These are phyloP conservation scores for Scaptomyza tumidula DNA, from an alignment of 2,888 invertebrate species.

Conservation along the genomic window DNA sequence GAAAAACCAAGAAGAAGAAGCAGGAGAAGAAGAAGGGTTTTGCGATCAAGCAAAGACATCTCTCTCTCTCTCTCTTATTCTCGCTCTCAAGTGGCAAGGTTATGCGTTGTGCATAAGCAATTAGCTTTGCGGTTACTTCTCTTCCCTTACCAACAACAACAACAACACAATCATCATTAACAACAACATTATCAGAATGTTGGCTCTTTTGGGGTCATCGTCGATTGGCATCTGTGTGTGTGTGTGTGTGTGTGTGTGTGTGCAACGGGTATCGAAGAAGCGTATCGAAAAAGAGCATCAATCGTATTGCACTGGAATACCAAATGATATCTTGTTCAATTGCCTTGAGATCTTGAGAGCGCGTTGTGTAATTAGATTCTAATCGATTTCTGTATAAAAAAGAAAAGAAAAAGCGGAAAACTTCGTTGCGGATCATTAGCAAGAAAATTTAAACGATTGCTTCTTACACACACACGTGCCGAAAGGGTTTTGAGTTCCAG, in stretches of 20 bases:
- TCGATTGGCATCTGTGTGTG: background rate
- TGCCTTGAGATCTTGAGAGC: background rate
- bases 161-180: conserved; percentile 4
- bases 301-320: conserved; percentile 16
- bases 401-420: conserved; percentile 3
- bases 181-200: conserved; percentile 11
- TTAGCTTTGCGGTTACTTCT: conserved; percentile 66
- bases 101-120: conserved; percentile 75
- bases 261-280: conserved; percentile 32
- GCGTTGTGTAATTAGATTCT: background rate
- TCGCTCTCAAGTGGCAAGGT: conserved; percentile 62
- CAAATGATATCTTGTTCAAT: conserved; percentile 11
- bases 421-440: background rate
- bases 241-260: too few relatives aligned
- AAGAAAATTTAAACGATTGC: conserved; percentile 2
- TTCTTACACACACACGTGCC: background rate
- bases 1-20: background rate
- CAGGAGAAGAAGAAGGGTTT: conserved; percentile 29
- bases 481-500: background rate
- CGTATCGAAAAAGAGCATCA: conserved; percentile 19
- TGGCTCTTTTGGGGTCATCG: conserved; percentile 59
- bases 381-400: conserved; percentile 11
- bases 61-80: background rate
- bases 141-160: conserved; percentile 27
- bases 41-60: conserved; percentile 45